Conservation (phyloP, 2,888 invertebrate genomes). For the Hirtodrosophila cameraria region DNA sequence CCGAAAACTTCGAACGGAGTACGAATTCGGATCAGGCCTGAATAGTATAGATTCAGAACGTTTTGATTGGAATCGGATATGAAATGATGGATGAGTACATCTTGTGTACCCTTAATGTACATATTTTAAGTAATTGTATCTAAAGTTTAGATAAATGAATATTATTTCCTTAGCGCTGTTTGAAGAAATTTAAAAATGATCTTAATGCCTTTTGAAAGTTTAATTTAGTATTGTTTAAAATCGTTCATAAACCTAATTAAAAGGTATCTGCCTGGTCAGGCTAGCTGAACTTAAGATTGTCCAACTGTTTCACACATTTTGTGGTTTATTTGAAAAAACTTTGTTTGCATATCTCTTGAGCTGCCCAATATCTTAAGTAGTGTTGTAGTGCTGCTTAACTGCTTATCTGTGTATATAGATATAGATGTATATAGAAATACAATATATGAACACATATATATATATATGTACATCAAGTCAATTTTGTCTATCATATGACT, state of each 20-base stretch:
- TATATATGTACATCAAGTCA: not conserved
- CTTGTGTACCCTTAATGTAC: too few relatives aligned
- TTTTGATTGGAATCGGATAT: too few relatives aligned
- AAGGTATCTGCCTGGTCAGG: conserved; percentile 17
- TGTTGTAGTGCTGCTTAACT: not conserved
- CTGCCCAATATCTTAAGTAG: conserved; percentile 22
- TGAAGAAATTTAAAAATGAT: too few relatives aligned
- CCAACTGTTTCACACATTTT: not conserved
- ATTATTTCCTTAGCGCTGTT: too few relatives aligned
- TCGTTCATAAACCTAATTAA: not conserved
- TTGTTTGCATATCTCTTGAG: conserved; percentile 33
- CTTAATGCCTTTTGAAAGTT: too few relatives aligned
- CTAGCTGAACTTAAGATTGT: not conserved
- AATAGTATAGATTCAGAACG: too few relatives aligned
- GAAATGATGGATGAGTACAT: too few relatives aligned
- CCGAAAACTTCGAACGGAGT: too few relatives aligned
- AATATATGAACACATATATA: not conserved
- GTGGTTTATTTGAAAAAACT: not conserved
- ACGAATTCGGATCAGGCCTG: too few relatives aligned
- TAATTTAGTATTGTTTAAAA: too few relatives aligned
- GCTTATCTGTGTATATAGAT: conserved; percentile 27
- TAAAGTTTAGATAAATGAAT: too few relatives aligned
- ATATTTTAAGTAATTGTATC: too few relatives aligned
- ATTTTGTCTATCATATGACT: conserved; percentile 18
- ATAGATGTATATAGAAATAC: not conserved